Conservation (phyloP, 2,113 vertebrate genomes). For the Pseudopipra pipra region DNA sequence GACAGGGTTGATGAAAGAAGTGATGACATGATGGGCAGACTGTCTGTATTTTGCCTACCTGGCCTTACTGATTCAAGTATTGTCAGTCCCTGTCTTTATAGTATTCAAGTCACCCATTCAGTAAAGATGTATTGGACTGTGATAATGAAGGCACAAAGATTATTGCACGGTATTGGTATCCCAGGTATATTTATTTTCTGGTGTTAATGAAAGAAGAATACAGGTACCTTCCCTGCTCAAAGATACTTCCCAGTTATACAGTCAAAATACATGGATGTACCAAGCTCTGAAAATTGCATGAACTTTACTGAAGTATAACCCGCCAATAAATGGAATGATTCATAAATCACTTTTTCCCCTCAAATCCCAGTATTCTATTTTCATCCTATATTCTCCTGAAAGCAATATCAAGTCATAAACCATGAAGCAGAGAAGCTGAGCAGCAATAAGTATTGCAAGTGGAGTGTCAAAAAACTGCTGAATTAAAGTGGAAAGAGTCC, state of each 20-base stretch:
- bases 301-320: background rate
- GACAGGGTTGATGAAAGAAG: too few relatives aligned
- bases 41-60: background rate
- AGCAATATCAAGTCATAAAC: constrained; percentile 42
- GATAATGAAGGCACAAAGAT: background rate
- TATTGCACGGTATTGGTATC: background rate
- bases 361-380: constrained; percentile 13
- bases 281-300: background rate
- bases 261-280: background rate
- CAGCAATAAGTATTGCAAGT: constrained; percentile 39
- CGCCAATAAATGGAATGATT: background rate
- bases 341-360: background rate
- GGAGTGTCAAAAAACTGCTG: constrained; percentile 25
- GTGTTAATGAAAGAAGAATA: background rate
- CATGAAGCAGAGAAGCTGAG: constrained; percentile 8
- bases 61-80: background rate
- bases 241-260: background rate
- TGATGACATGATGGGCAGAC: too few relatives aligned
- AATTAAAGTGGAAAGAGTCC: constrained; percentile 30
- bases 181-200: background rate
- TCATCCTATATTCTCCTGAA: constrained; percentile 1
- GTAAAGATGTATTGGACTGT: background rate
- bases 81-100: background rate
- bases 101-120: background rate
- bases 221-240: background rate